Conservation (phyloP, 2,888 invertebrate species). For the Protophormia terraenovae region DNA sequence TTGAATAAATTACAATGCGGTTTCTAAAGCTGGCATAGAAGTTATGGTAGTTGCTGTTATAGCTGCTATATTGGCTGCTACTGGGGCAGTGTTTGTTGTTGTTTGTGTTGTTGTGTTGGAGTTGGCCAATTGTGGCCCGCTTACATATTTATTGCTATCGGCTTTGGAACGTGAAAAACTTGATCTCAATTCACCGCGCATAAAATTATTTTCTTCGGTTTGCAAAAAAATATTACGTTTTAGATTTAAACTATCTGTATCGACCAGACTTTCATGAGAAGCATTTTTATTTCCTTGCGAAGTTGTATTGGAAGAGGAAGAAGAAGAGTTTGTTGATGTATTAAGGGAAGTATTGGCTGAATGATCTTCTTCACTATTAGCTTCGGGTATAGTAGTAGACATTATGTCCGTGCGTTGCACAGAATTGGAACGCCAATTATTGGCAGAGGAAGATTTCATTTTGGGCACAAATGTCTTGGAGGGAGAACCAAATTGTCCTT, state of each 20-base stretch:
- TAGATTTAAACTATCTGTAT: slow-evolving; percentile 75
- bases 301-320: not conserved
- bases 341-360: slow-evolving; percentile 84
- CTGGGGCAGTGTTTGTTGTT: not conserved
- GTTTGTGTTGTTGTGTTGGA: no score
- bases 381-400: slow-evolving; percentile 93
- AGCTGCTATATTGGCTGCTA: not conserved
- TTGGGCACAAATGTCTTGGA: slow-evolving; percentile 83
- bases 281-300: slow-evolving; percentile 23
- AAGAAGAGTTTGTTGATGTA: slow-evolving; percentile 81
- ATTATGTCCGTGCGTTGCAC: slow-evolving; percentile 88
- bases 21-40: slow-evolving; percentile 76
- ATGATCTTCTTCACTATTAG: slow-evolving; percentile 88
- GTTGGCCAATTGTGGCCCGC: not conserved
- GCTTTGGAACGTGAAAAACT: slow-evolving; percentile 50
- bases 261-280: slow-evolving; percentile 39
- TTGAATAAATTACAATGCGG: slow-evolving; percentile 73
- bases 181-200: slow-evolving; percentile 79
- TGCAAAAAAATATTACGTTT: slow-evolving; percentile 81
- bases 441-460: slow-evolving; percentile 83
- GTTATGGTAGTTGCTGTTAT: slow-evolving; percentile 57
- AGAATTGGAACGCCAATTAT: slow-evolving; percentile 66
- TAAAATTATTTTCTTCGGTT: slow-evolving; percentile 81
- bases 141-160: slow-evolving; percentile 40
- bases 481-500: slow-evolving; percentile 83